Evolutionary conservation across 37 sponge, comb jelly and placozoan genomes (phyloP).

Genomic region (Agelas oroides): DNA sequence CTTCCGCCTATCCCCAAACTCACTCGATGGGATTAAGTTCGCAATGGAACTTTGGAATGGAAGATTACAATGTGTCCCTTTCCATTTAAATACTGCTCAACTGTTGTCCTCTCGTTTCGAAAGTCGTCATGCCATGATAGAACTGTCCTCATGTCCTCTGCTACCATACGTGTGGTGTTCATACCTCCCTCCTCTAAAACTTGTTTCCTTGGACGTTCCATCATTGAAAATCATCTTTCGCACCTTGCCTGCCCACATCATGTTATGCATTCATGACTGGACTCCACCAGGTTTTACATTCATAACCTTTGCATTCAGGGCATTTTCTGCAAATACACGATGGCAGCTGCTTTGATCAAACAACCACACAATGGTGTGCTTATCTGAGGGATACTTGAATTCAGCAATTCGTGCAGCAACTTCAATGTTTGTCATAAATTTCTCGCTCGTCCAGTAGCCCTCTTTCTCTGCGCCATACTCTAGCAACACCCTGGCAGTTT

Average conservation of each 20-base stretch:
- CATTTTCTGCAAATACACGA: slow-evolving; percentile 3
- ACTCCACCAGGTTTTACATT: too few relatives aligned
- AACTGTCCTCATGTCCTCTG: slow-evolving; percentile 16
- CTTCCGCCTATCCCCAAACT: not conserved
- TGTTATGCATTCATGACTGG: too few relatives aligned
- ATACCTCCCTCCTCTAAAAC: slow-evolving; percentile 26
- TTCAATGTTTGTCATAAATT: too few relatives aligned
- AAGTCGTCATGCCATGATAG: slow-evolving; percentile 1
- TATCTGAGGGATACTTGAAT: slow-evolving; percentile 22
- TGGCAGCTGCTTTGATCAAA: slow-evolving; percentile 27
- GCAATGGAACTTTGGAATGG: slow-evolving; percentile 28
- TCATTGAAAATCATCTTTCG: too few relatives aligned
- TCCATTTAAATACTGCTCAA: not conserved
- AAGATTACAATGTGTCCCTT: slow-evolving; percentile 1
- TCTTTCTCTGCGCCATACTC: slow-evolving; percentile 35
- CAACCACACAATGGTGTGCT: not conserved
- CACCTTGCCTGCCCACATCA: too few relatives aligned
- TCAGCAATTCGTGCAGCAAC: slow-evolving; percentile 7
- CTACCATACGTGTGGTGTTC: not conserved
- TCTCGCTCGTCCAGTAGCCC: too few relatives aligned
- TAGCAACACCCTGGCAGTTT: slow-evolving; percentile 8
- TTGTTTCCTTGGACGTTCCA: too few relatives aligned
- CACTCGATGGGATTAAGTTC: slow-evolving; percentile 21
- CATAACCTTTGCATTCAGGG: not conserved
- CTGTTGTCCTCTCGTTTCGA: not conserved